Percentiles rank a stretch among this genome's conserved stretches.
phyloP scores from a whole-genome alignment of 2,797 vertebrate species.

The Cyprinella venusta region DNA sequence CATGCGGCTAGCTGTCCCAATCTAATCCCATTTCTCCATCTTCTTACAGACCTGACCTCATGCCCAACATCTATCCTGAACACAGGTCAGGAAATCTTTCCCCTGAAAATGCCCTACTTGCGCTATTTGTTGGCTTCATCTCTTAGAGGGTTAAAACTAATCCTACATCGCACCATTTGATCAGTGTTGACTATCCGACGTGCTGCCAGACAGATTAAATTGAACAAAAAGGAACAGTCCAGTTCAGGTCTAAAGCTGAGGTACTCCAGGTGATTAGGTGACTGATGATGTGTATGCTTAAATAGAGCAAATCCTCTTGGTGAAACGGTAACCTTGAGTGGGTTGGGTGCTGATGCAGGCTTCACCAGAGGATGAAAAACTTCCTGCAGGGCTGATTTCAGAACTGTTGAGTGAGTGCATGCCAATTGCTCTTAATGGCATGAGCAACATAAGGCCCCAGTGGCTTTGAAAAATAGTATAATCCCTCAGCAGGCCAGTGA shows the following conservation, averaged over 20 bases:
- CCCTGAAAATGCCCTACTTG: conserved; percentile 61
- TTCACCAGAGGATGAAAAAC: background rate
- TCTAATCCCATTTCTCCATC: conserved; percentile 18
- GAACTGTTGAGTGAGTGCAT: background rate
- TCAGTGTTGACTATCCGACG: background rate
- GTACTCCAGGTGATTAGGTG: conserved; percentile 26
- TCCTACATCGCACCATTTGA: conserved; percentile 24
- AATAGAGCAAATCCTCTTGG: conserved; percentile 44
- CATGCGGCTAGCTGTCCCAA: background rate
- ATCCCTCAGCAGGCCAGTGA: conserved; percentile 67
- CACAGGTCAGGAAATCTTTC: conserved; percentile 63
- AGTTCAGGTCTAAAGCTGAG: conserved; percentile 16
- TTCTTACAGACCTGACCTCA: conserved; percentile 20
- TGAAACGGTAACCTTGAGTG: conserved; percentile 27
- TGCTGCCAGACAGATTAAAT: conserved; percentile 7
- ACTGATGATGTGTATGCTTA: conserved; percentile 11
- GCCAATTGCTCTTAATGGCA: background rate
- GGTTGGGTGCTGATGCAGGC: conserved; percentile 16
- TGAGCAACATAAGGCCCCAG: conserved; percentile 2
- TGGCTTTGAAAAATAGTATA: conserved; percentile 65
- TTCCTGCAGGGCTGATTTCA: conserved; percentile 6
- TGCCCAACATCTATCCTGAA: conserved; percentile 60
- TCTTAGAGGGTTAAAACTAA: conserved; percentile 58
- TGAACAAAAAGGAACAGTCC: background rate
- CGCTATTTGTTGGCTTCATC: conserved; percentile 56